A percentile compares a stretch with the other conserved stretches of the same genome.
Conservation (phyloP, 2,113 vertebrate genomes). For the Aix galericulata region DNA sequence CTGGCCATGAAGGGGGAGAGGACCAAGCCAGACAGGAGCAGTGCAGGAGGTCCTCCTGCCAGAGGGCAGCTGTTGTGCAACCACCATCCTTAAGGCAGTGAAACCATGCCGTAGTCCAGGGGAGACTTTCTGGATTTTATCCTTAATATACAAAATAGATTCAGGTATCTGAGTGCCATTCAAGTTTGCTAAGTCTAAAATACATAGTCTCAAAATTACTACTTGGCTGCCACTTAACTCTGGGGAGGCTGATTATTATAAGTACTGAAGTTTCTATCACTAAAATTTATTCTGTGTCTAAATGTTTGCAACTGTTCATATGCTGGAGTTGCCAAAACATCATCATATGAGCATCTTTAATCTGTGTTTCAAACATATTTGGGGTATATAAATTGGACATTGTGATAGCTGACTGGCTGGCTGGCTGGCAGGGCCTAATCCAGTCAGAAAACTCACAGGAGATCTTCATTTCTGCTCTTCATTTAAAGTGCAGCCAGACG, state of each 20-base stretch:
- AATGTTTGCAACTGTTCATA: conserved; percentile 15
- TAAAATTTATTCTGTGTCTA: background rate
- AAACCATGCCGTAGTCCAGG: background rate
- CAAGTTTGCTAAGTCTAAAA: background rate
- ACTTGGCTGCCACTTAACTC: background rate
- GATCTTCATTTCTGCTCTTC: conserved; percentile 46
- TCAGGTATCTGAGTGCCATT: background rate
- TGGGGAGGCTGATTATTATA: background rate
- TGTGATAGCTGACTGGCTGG: background rate
- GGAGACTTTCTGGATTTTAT: background rate
- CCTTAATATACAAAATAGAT: background rate
- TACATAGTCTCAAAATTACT: background rate
- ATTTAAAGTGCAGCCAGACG: conserved; percentile 4
- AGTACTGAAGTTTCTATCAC: background rate
- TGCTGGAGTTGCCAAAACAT: conserved; percentile 7
- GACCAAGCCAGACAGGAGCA: background rate
- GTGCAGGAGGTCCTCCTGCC: background rate
- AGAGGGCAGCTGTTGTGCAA: background rate
- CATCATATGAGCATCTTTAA: background rate
- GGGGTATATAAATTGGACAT: conserved; percentile 25
- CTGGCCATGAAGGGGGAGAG: background rate
- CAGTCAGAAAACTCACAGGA: conserved; percentile 15
- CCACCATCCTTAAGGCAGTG: background rate
- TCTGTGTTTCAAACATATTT: conserved; percentile 46
- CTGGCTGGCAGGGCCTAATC: conserved; percentile 1